These are phyloP conservation scores for Dinomys branickii DNA, from an alignment of 2,113 vertebrate species.

Conservation along the genomic window DNA sequence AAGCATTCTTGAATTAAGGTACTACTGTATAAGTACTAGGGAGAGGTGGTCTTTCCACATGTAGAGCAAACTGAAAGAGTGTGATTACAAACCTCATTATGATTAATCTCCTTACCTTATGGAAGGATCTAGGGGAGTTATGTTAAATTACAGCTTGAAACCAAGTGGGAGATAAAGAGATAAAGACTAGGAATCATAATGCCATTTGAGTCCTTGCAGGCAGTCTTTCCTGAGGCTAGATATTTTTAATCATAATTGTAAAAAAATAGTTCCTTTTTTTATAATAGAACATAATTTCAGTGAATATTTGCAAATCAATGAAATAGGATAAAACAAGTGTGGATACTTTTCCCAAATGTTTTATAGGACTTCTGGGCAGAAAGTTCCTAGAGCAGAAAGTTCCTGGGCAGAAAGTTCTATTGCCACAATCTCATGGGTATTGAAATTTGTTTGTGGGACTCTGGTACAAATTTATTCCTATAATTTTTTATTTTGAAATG, in stretches of 20 bases:
- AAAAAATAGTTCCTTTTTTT: conserved; percentile 11
- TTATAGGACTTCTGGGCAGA: neutral
- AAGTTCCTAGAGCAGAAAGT: neutral
- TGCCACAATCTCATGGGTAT: neutral
- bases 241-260: conserved; percentile 6
- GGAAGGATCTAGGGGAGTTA: neutral
- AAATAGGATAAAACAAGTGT: neutral
- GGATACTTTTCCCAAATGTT: neutral
- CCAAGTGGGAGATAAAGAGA: neutral
- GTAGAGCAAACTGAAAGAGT: neutral
- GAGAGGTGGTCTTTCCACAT: neutral
- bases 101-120: neutral
- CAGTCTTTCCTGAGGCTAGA: neutral
- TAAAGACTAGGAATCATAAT: neutral
- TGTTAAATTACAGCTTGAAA: neutral
- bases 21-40: neutral
- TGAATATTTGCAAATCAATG: neutral
- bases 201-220: neutral
- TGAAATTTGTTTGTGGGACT: conserved; percentile 22
- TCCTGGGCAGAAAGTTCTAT: neutral
- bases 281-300: neutral
- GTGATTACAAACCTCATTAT: neutral
- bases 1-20: neutral
- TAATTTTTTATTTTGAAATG: neutral
- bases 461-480: neutral